Conservation (phyloP, 2,888 invertebrate genomes). For the Taphrorychus bicolor region DNA sequence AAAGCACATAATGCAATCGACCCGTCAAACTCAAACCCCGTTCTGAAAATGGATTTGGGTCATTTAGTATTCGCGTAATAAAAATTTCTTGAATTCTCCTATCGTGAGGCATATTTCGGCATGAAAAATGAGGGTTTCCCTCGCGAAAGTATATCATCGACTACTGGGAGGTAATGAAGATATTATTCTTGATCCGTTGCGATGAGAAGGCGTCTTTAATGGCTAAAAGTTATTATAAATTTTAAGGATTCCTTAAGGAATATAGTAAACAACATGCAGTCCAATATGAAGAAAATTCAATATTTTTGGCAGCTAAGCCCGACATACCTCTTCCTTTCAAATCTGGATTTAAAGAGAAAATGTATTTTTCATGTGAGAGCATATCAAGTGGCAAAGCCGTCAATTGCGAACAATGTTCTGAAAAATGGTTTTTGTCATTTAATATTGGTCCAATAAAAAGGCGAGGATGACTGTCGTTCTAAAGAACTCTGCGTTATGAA, state of each 20-base stretch:
- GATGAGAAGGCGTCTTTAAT: neutral
- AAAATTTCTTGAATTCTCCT: slow-evolving; percentile 18
- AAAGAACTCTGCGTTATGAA: neutral
- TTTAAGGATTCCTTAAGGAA: too few relatives aligned
- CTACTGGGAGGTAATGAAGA: slow-evolving; percentile 16
- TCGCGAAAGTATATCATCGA: slow-evolving; percentile 11
- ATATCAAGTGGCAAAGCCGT: neutral
- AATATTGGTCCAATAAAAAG: neutral
- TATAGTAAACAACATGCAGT: too few relatives aligned
- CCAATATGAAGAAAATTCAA: neutral
- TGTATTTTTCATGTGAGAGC: neutral
- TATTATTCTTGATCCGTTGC: slow-evolving; percentile 5
- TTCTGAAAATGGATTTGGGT: slow-evolving; percentile 28
- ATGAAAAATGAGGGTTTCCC: slow-evolving; percentile 26
- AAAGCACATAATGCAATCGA: slow-evolving; percentile 14
- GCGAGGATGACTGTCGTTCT: neutral
- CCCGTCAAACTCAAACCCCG: slow-evolving; percentile 16
- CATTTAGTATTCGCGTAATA: slow-evolving; percentile 30
- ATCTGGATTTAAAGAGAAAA: neutral
- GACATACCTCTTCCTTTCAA: too few relatives aligned
- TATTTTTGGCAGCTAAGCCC: neutral
- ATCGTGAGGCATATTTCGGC: slow-evolving; percentile 21
- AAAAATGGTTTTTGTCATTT: neutral
- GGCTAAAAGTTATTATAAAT: too few relatives aligned
- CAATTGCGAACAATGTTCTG: neutral